Evolutionary conservation across 2,113 vertebrate species (phyloP).

Genomic region (Phyllostomus discolor): DNA sequence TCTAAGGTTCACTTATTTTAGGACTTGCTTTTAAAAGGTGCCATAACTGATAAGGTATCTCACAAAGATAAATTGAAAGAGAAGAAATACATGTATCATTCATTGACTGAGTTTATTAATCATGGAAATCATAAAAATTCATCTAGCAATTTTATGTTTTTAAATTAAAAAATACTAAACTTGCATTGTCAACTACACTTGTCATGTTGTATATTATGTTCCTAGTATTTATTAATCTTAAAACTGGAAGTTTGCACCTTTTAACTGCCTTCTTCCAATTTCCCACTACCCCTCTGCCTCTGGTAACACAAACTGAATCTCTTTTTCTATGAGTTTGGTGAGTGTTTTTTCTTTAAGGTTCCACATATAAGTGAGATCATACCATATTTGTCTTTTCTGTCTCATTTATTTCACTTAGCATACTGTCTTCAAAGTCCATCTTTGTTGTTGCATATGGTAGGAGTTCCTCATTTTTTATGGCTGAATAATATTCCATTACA

Average conservation of each 20-base stretch:
- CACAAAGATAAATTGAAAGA: background rate
- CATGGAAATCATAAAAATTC: background rate
- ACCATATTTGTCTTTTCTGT: background rate
- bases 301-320: background rate
- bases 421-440: background rate
- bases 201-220: background rate
- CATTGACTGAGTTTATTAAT: background rate
- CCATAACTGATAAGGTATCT: background rate
- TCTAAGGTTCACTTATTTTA: background rate
- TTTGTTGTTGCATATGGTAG: background rate
- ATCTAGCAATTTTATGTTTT: background rate
- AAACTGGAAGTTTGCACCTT: background rate
- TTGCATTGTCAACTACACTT: background rate
- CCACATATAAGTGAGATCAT: background rate
- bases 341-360: background rate
- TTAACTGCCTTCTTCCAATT: background rate
- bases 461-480: background rate
- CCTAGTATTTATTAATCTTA: background rate
- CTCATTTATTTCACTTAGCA: background rate
- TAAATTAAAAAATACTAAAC: background rate
- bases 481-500: background rate
- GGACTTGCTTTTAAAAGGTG: background rate
- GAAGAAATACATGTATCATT: background rate
- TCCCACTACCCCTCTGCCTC: background rate
- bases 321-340: background rate